Evolutionary conservation across 1,140 invertebrate genomes (phyloP), one percentile per base, ranked within the genome.

Genomic region (Platorchestia sp.): DNA sequence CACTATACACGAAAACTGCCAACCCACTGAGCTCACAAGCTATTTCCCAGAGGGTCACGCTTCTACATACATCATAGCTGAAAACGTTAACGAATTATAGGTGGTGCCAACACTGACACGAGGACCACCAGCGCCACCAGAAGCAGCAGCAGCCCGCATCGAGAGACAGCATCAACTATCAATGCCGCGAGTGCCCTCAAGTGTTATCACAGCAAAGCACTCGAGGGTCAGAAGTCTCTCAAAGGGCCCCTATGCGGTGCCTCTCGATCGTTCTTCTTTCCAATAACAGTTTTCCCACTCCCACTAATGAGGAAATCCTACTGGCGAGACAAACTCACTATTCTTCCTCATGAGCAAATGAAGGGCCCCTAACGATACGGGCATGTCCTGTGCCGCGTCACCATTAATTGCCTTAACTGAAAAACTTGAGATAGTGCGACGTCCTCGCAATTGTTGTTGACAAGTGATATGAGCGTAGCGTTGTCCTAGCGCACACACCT

Each of bases 121-220:
- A 75, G 59, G 59, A 75, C 59, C 87, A 41, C 86, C 41, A 86
- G 6, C 87, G 36, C 36, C 87, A 89, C 87, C 87, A 42, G 44
- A 5, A 93, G 91, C 6, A 93, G 41, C 43, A 44, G 43, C 91
- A 93, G 91, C 91, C 91, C 91, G 91, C 91, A 93, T 93, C 91
- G 43, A 45, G 36, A 93, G 91, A 93, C 43, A 27, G 45, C 44
- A 93, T 93, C 91, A 93, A 45, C 91, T 93, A 93, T 93, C 91
- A 93, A 93, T 93, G 45, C 41, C 45, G 45, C 36, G 91, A 44
- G 45, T 44, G 45, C 43, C 91, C 44, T 47, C 40, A 93, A 93
- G 91, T 93, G 91, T 44, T 93, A 93, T 93, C 91, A 93, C 91
- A 45, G 91, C 91, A 45, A 93, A 93, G 43, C 91, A 93, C 91